A percentile compares a stretch with the other conserved stretches of the same genome.
Evolutionary conservation across 2,888 invertebrate genomes (phyloP).

Genomic region (Synanthedon andrenaeformis): DNA sequence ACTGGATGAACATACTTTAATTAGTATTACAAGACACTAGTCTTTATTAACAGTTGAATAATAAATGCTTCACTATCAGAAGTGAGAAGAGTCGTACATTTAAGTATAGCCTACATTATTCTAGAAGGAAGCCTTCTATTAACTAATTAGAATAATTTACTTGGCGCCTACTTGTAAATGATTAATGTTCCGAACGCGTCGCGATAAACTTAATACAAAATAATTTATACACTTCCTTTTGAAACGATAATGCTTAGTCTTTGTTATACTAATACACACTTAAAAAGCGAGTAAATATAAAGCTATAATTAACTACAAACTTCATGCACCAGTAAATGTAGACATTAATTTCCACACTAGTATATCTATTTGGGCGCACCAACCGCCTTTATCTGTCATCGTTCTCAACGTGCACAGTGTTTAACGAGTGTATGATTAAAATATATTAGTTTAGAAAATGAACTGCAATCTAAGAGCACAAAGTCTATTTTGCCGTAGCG

Average conservation of each 20-base stretch:
- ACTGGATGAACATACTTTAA: background rate
- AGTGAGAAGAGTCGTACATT: slow-evolving; percentile 19
- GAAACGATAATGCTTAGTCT: slow-evolving; percentile 59
- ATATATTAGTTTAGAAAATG: slow-evolving; percentile 19
- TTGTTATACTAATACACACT: slow-evolving; percentile 60
- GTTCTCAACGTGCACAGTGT: slow-evolving; percentile 37
- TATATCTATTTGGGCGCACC: slow-evolving; percentile 70
- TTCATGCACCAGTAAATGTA: slow-evolving; percentile 72
- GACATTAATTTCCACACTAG: slow-evolving; percentile 71
- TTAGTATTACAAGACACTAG: too few species aligned
- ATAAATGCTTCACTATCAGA: slow-evolving; percentile 7
- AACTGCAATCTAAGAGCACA: slow-evolving; percentile 23
- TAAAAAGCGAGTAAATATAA: slow-evolving; percentile 62
- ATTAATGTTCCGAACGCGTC: background rate
- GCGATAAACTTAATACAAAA: slow-evolving; percentile 40
- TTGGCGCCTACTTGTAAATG: background rate
- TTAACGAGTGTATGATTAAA: slow-evolving; percentile 37
- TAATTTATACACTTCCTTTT: slow-evolving; percentile 64
- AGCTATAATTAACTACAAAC: slow-evolving; percentile 68
- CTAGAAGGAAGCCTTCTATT: too few species aligned
- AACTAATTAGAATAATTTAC: slow-evolving; percentile 7
- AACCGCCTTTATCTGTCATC: slow-evolving; percentile 70
- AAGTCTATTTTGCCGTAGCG: slow-evolving; percentile 33
- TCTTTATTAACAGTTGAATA: too few species aligned
- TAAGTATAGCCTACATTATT: too few species aligned